A percentile compares a stretch with the other conserved stretches of the same genome.
These are phyloP conservation scores for Psilanteris sp. DNA, from an alignment of 1,140 invertebrate genomes.

Conservation along the genomic window DNA sequence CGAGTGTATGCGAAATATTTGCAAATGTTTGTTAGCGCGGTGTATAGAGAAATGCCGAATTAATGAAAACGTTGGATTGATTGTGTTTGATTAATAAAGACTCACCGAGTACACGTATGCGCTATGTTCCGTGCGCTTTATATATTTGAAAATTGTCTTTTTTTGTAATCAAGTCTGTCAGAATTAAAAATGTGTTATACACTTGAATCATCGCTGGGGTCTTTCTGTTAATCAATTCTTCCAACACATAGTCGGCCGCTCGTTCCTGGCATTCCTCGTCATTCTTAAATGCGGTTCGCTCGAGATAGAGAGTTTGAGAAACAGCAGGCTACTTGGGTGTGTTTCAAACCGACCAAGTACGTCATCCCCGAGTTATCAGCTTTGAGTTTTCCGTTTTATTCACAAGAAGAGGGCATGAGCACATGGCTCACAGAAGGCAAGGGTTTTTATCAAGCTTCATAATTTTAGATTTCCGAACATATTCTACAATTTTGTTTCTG, in stretches of 20 bases:
- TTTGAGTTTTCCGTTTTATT: constrained; percentile 66
- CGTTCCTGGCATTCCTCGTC: constrained; percentile 68
- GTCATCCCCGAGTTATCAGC: constrained; percentile 60
- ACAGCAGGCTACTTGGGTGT: constrained; percentile 71
- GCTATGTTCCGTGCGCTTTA: too few relatives aligned
- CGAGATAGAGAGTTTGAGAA: constrained; percentile 72
- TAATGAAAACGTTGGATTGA: constrained; percentile 53
- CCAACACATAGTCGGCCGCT: constrained; percentile 46
- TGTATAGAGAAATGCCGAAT: constrained; percentile 21
- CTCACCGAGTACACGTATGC: too few relatives aligned
- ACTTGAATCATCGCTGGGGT: constrained; percentile 62
- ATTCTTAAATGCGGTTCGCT: constrained; percentile 69
- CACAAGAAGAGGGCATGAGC: constrained; percentile 66
- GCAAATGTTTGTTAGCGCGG: constrained; percentile 39
- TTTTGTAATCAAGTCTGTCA: constrained; percentile 61
- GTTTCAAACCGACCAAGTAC: constrained; percentile 55
- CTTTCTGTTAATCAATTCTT: constrained; percentile 65
- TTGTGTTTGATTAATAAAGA: constrained; percentile 48
- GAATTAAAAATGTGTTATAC: constrained; percentile 61
- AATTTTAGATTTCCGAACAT: constrained; percentile 79
- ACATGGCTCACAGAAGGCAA: constrained; percentile 74
- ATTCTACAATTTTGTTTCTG: constrained; percentile 62
- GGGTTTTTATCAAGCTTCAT: constrained; percentile 69
- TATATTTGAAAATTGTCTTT: constrained; percentile 52
- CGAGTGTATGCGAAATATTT: too few relatives aligned